These are phyloP conservation scores for Lasioglossum pauxillum DNA, from an alignment of 2,888 invertebrate genomes.

Conservation along the genomic window DNA sequence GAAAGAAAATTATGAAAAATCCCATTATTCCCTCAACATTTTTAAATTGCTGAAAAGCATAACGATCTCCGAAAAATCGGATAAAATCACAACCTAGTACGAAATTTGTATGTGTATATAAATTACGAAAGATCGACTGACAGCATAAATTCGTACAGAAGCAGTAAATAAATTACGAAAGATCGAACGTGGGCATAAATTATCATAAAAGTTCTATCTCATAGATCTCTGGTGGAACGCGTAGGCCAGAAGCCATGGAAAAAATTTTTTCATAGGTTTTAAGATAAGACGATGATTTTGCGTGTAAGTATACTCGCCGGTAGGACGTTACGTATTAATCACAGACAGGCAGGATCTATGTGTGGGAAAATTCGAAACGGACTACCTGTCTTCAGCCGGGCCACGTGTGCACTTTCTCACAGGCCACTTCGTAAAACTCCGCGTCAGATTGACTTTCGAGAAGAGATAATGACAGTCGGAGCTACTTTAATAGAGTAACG, in stretches of 20 bases:
- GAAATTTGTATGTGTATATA: not conserved
- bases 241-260: not conserved
- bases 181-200: not conserved
- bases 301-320: conserved; percentile 23
- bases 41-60: too few species aligned
- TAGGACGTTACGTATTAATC: conserved; percentile 45
- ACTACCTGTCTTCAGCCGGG: conserved; percentile 72
- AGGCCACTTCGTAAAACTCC: conserved; percentile 36
- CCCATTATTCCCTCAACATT: too few species aligned
- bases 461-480: conserved; percentile 54
- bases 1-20: not conserved
- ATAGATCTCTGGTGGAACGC: not conserved
- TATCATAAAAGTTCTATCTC: conserved; percentile 1
- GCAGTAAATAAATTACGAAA: not conserved
- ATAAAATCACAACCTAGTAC: not conserved
- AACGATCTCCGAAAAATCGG: too few species aligned
- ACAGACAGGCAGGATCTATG: conserved; percentile 24
- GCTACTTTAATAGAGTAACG: conserved; percentile 41
- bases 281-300: conserved; percentile 35
- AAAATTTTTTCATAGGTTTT: conserved; percentile 15
- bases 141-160: not conserved
- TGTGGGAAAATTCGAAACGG: conserved; percentile 57
- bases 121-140: not conserved
- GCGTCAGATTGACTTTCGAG: conserved; percentile 51
- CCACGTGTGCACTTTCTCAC: conserved; percentile 52